Evolutionary conservation across 2,113 vertebrate species (phyloP), one percentile per base, ranked within the genome.

Genomic region (Microcebus tavaratra): DNA sequence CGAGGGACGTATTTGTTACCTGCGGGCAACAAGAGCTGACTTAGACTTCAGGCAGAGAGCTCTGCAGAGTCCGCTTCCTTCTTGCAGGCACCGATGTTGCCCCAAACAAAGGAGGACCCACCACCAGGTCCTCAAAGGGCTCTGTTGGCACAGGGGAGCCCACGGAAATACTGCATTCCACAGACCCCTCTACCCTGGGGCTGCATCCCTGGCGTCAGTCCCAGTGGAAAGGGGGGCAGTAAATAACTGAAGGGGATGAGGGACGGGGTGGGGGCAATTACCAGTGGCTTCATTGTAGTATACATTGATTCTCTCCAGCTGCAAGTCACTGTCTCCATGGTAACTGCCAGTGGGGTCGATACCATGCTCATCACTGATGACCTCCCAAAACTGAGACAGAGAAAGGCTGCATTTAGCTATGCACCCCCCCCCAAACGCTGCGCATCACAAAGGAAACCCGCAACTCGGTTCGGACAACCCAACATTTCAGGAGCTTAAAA

Each of bases 261-360:
- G 34, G 20, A 12, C 13, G 39, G 72, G 42, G 27, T 18, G n/a
- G 57, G 76, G 23, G n/a, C 17, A n/a, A 95, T 98, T 97, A 99
- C 99, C 99, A 9, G 99, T 98, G 39, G 99, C 99, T 98, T 99
- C 99, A 73, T 99, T 99, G 98, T 99, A 99, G 97, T 99, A 99
- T 48, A 99, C 99, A 0, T 99, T 99, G 98, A 99, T 99, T 95
- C 99, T 98, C 90, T 99, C 99, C 95, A 99, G 98, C 97, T 99
- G 99, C 97, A 99, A 96, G 25, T 99, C 99, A 0, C 98, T 99
- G 97, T 99, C 99, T 75, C 99, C 99, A 0, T 99, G 99, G 97
- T 99, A 99, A 97, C 99, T 99, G 94, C 99, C 99, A 0, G 99
- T 99, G 67, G 99, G 99, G 42, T 99, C 99, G 2, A 99, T 99